These are phyloP conservation scores for Iselma pallidipennis DNA, from an alignment of 2,888 invertebrate genomes.

Conservation along the genomic window DNA sequence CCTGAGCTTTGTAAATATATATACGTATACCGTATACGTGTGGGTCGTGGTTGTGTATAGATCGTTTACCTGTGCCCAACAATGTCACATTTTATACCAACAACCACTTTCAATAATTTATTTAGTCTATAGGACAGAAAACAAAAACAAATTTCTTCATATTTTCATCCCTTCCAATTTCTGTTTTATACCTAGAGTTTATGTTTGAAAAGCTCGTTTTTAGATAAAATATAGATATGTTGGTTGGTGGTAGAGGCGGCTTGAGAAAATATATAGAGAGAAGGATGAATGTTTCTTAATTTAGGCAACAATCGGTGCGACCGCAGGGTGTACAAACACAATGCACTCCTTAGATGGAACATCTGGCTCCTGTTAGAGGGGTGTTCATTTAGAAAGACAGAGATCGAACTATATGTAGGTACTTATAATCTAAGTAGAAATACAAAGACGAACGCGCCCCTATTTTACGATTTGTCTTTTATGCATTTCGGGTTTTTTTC, in stretches of 20 bases:
- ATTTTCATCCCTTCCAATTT: background rate
- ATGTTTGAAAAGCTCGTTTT: background rate
- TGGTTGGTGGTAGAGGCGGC: background rate
- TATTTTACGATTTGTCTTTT: background rate
- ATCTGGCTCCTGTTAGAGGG: slow-evolving; percentile 12
- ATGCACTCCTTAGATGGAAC: slow-evolving; percentile 19
- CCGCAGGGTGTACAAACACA: slow-evolving; percentile 20
- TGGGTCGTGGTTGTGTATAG: slow-evolving; percentile 7
- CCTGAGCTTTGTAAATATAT: background rate
- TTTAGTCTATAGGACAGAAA: background rate
- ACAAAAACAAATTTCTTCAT: background rate
- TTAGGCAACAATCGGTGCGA: slow-evolving; percentile 18
- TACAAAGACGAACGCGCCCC: background rate
- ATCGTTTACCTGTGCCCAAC: slow-evolving; percentile 11
- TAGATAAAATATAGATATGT: background rate
- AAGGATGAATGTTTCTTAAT: slow-evolving; percentile 18
- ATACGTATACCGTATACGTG: no score
- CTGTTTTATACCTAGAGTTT: background rate
- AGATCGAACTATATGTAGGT: background rate
- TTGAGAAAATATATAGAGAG: background rate
- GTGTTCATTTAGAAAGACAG: background rate
- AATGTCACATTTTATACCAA: slow-evolving; percentile 1
- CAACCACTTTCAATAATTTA: background rate
- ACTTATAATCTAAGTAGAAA: background rate
- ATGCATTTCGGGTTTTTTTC: no score